These are phyloP conservation scores for Marisa cornuarietis DNA, from an alignment of 1,140 invertebrate species.

Conservation along the genomic window DNA sequence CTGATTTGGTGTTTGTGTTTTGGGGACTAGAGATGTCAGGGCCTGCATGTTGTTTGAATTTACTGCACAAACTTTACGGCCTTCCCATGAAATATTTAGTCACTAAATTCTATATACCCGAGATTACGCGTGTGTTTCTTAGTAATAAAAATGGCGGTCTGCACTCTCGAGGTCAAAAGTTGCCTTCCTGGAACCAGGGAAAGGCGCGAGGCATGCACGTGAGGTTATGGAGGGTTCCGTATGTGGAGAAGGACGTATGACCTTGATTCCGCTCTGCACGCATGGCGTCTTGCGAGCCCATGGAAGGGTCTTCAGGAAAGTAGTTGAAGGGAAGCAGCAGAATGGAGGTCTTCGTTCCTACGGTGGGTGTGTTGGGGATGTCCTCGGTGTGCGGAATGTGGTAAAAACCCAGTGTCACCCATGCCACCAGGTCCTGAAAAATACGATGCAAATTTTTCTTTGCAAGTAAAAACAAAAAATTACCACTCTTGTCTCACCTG, in stretches of 20 bases:
- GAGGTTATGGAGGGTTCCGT: slow-evolving; percentile 11
- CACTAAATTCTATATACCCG: no score
- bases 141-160: no score
- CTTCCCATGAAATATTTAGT: no score
- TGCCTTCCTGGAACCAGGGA: no score
- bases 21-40: no score
- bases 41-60: no score
- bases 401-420: slow-evolving; percentile 54
- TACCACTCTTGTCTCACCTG: background rate
- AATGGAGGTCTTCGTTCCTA: slow-evolving; percentile 46
- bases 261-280: slow-evolving; percentile 65
- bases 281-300: slow-evolving; percentile 44
- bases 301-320: slow-evolving; percentile 49
- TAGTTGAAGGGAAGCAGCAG: slow-evolving; percentile 55
- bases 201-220: slow-evolving; percentile 9
- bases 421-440: slow-evolving; percentile 55
- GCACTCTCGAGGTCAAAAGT: no score
- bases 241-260: background rate
- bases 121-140: no score
- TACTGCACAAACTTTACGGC: no score
- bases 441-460: background rate
- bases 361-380: slow-evolving; percentile 51
- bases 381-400: slow-evolving; percentile 57
- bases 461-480: background rate
- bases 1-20: no score